Evolutionary conservation across 2,888 invertebrate genomes (phyloP).

Genomic region (Pinctada fucata): DNA sequence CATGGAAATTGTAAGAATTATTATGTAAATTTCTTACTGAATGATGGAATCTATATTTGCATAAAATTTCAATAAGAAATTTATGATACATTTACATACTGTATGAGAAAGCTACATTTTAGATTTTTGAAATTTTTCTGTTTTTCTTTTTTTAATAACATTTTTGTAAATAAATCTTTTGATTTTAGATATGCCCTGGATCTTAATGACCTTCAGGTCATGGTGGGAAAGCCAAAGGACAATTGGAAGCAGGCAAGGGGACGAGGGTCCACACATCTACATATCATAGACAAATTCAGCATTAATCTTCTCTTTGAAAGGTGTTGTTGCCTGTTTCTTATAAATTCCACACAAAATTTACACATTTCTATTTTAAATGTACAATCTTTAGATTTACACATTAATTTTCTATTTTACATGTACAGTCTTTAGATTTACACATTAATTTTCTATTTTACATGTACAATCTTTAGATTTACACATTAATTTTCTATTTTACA

Average conservation of each 20-base stretch:
- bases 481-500: neutral
- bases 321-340: slow-evolving; percentile 44
- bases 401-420: neutral
- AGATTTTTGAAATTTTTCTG: too few species aligned
- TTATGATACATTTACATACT: too few species aligned
- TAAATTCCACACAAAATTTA: slow-evolving; percentile 6
- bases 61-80: too few species aligned
- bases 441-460: neutral
- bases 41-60: too few species aligned
- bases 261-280: slow-evolving; percentile 89
- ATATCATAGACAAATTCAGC: slow-evolving; percentile 88
- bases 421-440: neutral
- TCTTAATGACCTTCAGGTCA: slow-evolving; percentile 88
- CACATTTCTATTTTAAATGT: neutral
- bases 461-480: too few species aligned
- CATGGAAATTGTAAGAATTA: too few species aligned
- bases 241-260: slow-evolving; percentile 91
- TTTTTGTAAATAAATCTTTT: neutral
- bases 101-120: too few species aligned
- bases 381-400: neutral
- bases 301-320: slow-evolving; percentile 76
- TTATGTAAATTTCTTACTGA: too few species aligned
- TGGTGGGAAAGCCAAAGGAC: slow-evolving; percentile 92
- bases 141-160: too few species aligned
- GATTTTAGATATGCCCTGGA: slow-evolving; percentile 81